These are phyloP conservation scores for Monodelphis domestica DNA, from an alignment of 2,797 vertebrate species.

Conservation along the genomic window DNA sequence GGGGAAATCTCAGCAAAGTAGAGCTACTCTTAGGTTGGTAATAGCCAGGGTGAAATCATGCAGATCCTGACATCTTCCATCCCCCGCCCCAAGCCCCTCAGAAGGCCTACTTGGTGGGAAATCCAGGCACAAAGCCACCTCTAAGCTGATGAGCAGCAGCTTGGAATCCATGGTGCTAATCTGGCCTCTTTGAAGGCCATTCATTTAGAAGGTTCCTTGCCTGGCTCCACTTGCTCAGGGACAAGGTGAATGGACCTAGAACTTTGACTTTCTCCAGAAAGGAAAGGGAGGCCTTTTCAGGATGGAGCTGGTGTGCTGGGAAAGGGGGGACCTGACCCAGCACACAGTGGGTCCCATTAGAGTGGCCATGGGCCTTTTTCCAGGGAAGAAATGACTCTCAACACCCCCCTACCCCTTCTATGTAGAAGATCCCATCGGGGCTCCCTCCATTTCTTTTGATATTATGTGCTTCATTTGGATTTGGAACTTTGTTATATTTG, in stretches of 20 bases:
- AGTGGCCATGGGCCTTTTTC: background rate
- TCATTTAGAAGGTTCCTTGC: background rate
- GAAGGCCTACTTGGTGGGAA: background rate
- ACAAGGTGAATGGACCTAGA: background rate
- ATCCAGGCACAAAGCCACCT: background rate
- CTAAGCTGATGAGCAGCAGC: background rate
- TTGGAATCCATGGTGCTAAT: background rate
- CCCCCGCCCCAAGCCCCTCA: background rate
- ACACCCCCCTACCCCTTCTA: background rate
- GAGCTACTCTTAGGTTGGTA: slow-evolving; percentile 14
- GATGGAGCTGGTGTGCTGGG: background rate
- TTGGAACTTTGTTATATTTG: slow-evolving; percentile 3
- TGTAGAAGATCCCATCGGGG: background rate
- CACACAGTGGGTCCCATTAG: background rate
- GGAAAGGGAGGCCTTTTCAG: background rate
- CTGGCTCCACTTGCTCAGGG: slow-evolving; percentile 18
- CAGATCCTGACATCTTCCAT: slow-evolving; percentile 1
- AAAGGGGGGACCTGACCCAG: background rate
- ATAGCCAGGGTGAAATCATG: slow-evolving; percentile 3
- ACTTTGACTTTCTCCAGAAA: background rate
- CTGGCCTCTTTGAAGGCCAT: background rate
- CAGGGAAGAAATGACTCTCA: background rate
- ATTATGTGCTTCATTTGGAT: background rate
- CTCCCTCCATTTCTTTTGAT: slow-evolving; percentile 7
- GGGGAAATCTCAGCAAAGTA: background rate